These are phyloP conservation scores for Donacobius atricapilla DNA, from an alignment of 2,113 vertebrate genomes.

Conservation along the genomic window DNA sequence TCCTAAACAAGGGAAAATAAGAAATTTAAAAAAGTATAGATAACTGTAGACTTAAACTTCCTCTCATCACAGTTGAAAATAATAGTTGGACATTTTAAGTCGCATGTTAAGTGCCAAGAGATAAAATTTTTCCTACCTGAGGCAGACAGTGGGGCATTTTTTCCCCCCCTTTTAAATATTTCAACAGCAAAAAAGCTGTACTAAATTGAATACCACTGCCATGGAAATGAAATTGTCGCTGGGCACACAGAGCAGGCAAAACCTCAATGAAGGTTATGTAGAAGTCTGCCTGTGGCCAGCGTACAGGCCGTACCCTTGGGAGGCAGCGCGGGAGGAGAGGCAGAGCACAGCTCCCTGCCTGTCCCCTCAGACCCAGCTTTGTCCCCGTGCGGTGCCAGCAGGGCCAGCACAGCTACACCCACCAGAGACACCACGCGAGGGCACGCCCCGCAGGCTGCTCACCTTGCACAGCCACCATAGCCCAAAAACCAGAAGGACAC, in stretches of 20 bases:
- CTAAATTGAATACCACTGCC: neutral
- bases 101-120: neutral
- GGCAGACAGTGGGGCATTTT: neutral
- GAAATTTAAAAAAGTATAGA: neutral
- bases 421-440: rapidly evolving
- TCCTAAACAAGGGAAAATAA: neutral
- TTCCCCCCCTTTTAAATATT: neutral
- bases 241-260: neutral
- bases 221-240: neutral
- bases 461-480: neutral
- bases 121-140: neutral
- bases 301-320: rapidly evolving
- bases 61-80: neutral
- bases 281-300: neutral
- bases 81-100: neutral
- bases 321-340: rapidly evolving
- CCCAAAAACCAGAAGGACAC: neutral
- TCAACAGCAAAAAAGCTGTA: rapidly evolving
- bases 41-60: neutral
- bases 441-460: too few species aligned
- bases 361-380: neutral
- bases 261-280: rapidly evolving
- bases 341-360: neutral
- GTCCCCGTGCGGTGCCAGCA: too few species aligned
- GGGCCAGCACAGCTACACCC: rapidly evolving